Conservation (phyloP, 2,113 vertebrate species). For the Sula dactylatra region DNA sequence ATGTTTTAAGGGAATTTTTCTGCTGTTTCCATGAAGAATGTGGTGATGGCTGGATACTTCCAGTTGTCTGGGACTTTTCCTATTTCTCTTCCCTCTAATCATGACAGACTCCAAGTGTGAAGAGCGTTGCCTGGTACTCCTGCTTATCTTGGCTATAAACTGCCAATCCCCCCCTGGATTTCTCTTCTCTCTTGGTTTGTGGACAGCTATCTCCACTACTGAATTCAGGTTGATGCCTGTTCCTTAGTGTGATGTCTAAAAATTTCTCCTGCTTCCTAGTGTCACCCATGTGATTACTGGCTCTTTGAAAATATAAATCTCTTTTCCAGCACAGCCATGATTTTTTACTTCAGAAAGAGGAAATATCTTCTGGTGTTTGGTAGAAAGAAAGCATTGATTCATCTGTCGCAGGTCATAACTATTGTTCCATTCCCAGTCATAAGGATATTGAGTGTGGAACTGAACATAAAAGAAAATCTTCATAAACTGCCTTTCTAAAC, state of each 20-base stretch:
- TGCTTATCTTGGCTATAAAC: background rate
- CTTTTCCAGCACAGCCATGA: background rate
- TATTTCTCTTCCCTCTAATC: background rate
- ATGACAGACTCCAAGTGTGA: background rate
- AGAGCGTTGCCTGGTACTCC: background rate
- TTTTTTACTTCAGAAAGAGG: constrained; percentile 6
- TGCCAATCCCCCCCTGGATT: background rate
- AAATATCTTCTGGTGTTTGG: background rate
- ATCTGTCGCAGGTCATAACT: constrained; percentile 16
- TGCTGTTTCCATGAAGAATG: background rate
- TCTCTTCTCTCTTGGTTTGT: background rate
- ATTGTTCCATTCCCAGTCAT: background rate
- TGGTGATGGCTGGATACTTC: background rate
- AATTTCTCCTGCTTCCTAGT: background rate
- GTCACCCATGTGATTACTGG: background rate
- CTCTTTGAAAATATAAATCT: background rate
- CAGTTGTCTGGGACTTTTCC: background rate
- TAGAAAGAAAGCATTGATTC: constrained; percentile 3
- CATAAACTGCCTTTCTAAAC: background rate
- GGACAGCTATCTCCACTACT: background rate
- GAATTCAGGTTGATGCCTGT: background rate
- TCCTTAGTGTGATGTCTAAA: background rate
- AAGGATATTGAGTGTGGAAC: background rate
- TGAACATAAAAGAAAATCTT: background rate
- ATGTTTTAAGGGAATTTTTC: background rate